These are phyloP conservation scores for Strigops habroptila DNA, from an alignment of 2,113 vertebrate species.

Conservation along the genomic window DNA sequence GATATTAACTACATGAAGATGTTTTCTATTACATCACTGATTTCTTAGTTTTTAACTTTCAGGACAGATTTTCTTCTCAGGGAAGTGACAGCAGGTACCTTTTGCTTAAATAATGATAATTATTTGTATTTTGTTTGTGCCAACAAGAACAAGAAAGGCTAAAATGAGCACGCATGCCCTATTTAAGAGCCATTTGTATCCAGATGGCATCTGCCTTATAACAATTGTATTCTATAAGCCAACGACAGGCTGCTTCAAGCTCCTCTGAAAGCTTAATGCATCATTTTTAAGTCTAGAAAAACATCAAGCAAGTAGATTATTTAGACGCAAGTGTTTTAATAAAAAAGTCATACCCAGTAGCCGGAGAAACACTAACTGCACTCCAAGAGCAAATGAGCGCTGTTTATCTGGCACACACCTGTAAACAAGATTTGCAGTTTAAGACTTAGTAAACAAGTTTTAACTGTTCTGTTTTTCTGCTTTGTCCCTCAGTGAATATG, in stretches of 20 bases:
- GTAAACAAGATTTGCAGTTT: constrained; percentile 20
- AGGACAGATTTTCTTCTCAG: not conserved
- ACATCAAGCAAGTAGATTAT: not conserved
- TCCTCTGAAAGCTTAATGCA: not conserved
- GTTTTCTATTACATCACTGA: not conserved
- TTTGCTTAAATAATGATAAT: not conserved
- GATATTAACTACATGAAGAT: not conserved
- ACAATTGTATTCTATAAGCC: not conserved
- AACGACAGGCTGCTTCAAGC: not conserved
- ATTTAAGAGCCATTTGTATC: not conserved
- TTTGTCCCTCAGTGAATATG: not conserved
- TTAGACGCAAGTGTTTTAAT: not conserved
- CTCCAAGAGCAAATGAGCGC: constrained; percentile 73
- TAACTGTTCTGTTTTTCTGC: not conserved
- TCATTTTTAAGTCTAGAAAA: not conserved
- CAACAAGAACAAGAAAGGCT: not conserved
- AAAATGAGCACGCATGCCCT: not conserved
- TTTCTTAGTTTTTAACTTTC: not conserved
- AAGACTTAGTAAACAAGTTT: not conserved
- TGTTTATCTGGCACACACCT: constrained; percentile 75
- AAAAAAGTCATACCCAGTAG: constrained; percentile 63
- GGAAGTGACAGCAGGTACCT: not conserved
- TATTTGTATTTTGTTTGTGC: not conserved
- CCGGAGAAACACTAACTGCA: constrained; percentile 69
- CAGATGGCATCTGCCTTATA: not conserved